Evolutionary conservation across 2,113 vertebrate species (phyloP), one percentile per base, ranked within the genome.

Genomic region (Platysternon megacephalum): DNA sequence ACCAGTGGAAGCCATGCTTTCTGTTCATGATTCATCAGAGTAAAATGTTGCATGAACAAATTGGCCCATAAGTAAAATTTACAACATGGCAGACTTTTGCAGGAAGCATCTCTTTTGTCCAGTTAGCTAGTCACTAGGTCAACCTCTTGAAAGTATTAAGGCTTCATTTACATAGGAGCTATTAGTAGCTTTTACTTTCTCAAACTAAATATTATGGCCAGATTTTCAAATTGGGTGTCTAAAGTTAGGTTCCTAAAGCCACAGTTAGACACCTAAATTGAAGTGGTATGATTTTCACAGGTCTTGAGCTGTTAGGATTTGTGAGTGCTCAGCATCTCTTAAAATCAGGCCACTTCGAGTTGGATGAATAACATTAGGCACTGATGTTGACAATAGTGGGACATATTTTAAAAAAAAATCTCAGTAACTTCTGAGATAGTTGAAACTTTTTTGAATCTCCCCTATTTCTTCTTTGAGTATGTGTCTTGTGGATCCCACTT

Each of bases 21-120:
- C 85, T 89, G 22, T 87, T 82, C 86, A 58, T 97, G 95, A 91
- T 97, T 91, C 93, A 93, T 92, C 46, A 35, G 53, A 81, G 79
- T 88, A 87, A 92, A 96, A 88, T 46, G 96, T 87, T 93, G 94
- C 79, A 56, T 91, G 92, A 5, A 72, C 94, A 97, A 95, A 96
- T 80, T 82, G 88, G 86, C 90, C 94, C 94, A 32, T 94, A 82
- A 5, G 44, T 90, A 58, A 84, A 29, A 61, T 61, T 9, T 61
- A 61, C 56, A 85, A 94, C 0, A 0, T 86, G 72, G 49, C 92
- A 44, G 85, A 84, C 94, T 65, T 93, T 96, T 92, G 86, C 83
- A 95, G 28, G 51, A 84, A 76, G 29, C 35, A 46, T 93, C 74
- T 94, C 82, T 90, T 88, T 72, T 82, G 94, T 90, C 86, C 95